Evolutionary conservation across 2,888 invertebrate genomes (phyloP).

Genomic region (Drosophila pseudotakahashii): DNA sequence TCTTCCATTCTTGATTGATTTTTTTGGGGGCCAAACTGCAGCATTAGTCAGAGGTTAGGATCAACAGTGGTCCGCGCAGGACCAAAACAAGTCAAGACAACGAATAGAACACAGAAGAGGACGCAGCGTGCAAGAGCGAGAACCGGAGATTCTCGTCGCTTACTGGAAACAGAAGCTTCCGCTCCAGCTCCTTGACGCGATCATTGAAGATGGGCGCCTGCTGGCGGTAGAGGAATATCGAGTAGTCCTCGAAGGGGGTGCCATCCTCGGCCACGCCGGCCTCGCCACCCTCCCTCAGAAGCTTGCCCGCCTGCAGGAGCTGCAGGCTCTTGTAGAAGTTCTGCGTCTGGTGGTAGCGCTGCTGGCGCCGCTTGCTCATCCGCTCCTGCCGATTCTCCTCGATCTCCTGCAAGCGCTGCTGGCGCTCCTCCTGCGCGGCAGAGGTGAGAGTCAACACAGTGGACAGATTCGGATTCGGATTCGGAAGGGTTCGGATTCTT

Average conservation of each 20-base stretch:
- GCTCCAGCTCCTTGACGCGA: conserved; percentile 92
- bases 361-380: conserved; percentile 87
- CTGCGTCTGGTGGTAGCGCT: conserved; percentile 91
- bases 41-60: conserved; percentile 29
- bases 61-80: conserved; percentile 5
- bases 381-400: conserved; percentile 88
- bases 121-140: conserved; percentile 25
- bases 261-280: conserved; percentile 85
- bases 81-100: conserved; percentile 6
- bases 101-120: conserved; percentile 29
- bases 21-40: conserved; percentile 5
- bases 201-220: conserved; percentile 93
- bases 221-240: conserved; percentile 93
- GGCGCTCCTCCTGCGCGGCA: conserved; percentile 88
- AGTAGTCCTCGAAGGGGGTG: conserved; percentile 91
- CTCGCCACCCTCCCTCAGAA: conserved; percentile 84
- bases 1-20: not conserved
- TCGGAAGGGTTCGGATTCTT: conserved; percentile 19
- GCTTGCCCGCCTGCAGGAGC: conserved; percentile 91
- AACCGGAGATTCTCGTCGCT: conserved; percentile 82
- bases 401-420: conserved; percentile 90
- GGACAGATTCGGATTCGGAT: conserved; percentile 20
- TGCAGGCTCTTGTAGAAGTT: conserved; percentile 94
- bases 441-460: conserved; percentile 46
- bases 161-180: conserved; percentile 90